Evolutionary conservation across 2,888 invertebrate genomes (phyloP).

Genomic region (Polymixis lichenea): DNA sequence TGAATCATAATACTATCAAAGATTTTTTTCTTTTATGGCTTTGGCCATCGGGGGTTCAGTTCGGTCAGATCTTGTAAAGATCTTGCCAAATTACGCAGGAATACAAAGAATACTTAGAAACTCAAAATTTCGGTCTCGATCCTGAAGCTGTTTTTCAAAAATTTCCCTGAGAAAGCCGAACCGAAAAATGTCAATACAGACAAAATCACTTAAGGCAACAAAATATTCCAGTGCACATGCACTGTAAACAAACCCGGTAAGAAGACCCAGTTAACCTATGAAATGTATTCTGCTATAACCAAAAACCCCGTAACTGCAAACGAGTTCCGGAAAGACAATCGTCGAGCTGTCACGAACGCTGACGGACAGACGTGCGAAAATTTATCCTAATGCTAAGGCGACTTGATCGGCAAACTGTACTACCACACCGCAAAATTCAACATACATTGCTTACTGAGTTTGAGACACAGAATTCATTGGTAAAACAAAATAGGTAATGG

Average conservation of each 20-base stretch:
- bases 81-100: background rate
- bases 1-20: background rate
- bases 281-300: constrained; percentile 56
- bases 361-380: constrained; percentile 75
- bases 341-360: constrained; percentile 66
- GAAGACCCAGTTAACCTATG: constrained; percentile 58
- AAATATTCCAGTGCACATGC: constrained; percentile 16
- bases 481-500: constrained; percentile 17
- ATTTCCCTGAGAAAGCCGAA: background rate
- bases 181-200: background rate
- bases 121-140: too few relatives aligned
- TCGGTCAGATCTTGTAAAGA: too few relatives aligned
- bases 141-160: background rate
- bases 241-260: constrained; percentile 44
- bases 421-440: background rate
- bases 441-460: constrained; percentile 22
- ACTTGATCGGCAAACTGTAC: constrained; percentile 1
- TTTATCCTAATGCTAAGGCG: constrained; percentile 73
- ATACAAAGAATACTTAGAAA: background rate
- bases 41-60: background rate
- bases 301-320: constrained; percentile 65
- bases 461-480: accelerated
- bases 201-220: background rate
- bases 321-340: constrained; percentile 75
- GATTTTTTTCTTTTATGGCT: background rate